phyloP scores from a whole-genome alignment of 92 coral and sea anemone genomes.

The Pocillopora grandis region DNA sequence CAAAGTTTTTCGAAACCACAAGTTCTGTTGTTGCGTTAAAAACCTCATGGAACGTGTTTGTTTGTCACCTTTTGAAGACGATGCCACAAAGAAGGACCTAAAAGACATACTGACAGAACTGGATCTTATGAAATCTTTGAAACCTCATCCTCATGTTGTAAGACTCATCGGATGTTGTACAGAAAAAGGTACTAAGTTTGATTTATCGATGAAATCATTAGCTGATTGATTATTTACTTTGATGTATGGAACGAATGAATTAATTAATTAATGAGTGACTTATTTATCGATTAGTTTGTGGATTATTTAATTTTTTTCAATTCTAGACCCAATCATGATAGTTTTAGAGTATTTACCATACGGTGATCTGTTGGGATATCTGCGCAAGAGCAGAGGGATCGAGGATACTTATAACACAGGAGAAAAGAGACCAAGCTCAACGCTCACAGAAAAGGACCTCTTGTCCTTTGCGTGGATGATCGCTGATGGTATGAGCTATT shows the following conservation, averaged over 20 bases:
- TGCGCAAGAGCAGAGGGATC: constrained; percentile 67
- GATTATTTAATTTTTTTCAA: too few relatives aligned
- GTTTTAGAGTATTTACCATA: constrained; percentile 60
- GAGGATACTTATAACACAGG: constrained; percentile 63
- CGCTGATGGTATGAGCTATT: constrained; percentile 69
- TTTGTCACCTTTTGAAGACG: neutral
- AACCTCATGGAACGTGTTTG: too few relatives aligned
- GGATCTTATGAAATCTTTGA: constrained; percentile 60
- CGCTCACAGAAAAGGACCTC: constrained; percentile 41
- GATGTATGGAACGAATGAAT: too few relatives aligned
- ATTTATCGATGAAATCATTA: neutral
- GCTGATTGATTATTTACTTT: neutral
- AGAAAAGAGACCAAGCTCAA: constrained; percentile 55
- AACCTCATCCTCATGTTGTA: constrained; percentile 65
- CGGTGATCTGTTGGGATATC: constrained; percentile 74
- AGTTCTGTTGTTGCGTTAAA: too few relatives aligned
- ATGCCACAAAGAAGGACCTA: constrained; percentile 34
- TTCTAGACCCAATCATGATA: constrained; percentile 19
- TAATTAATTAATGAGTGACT: too few relatives aligned
- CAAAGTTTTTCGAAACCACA: too few relatives aligned
- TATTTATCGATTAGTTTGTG: too few relatives aligned
- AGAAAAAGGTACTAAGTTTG: neutral
- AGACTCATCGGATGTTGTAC: constrained; percentile 65
- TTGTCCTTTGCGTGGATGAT: constrained; percentile 71
- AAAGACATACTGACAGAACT: constrained; percentile 64